Conservation (phyloP, 1,140 invertebrate genomes). For the Leptinotarsa undecemlineata region DNA sequence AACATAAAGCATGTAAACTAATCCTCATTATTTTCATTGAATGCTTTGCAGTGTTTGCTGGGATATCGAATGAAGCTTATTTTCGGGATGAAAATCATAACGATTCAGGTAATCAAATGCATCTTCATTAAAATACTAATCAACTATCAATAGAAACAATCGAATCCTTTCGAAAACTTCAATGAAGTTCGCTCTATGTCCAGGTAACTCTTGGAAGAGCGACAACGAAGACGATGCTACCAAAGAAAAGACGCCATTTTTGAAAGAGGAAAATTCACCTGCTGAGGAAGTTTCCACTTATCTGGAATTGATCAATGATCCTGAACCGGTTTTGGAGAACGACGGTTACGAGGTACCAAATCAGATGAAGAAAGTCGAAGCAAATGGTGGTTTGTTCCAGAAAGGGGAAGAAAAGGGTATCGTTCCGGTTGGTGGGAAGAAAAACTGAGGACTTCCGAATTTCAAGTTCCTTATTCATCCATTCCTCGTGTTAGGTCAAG, state of each 20-base stretch:
- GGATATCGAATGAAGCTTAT: slow-evolving; percentile 55
- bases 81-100: slow-evolving; percentile 57
- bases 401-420: no score
- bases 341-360: slow-evolving; percentile 58
- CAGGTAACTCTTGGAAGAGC: slow-evolving; percentile 49
- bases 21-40: slow-evolving; percentile 33
- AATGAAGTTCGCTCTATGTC: slow-evolving; percentile 14
- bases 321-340: slow-evolving; percentile 42
- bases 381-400: background rate
- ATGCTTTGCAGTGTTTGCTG: slow-evolving; percentile 52
- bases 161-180: background rate
- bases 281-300: slow-evolving; percentile 56
- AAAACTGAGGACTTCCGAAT: no score
- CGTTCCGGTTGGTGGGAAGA: no score
- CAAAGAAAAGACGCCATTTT: slow-evolving; percentile 49
- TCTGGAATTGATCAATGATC: slow-evolving; percentile 57
- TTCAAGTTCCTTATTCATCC: no score
- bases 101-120: slow-evolving; percentile 52
- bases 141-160: background rate
- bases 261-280: slow-evolving; percentile 30
- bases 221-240: slow-evolving; percentile 44
- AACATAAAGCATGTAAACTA: slow-evolving; percentile 32
- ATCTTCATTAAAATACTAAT: slow-evolving; percentile 12
- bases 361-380: slow-evolving; percentile 28
- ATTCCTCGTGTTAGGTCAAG: no score